Base-by-base conservation (phyloP, 2,888 invertebrate species). In the Drosophila nr. perissopoda region DNA sequence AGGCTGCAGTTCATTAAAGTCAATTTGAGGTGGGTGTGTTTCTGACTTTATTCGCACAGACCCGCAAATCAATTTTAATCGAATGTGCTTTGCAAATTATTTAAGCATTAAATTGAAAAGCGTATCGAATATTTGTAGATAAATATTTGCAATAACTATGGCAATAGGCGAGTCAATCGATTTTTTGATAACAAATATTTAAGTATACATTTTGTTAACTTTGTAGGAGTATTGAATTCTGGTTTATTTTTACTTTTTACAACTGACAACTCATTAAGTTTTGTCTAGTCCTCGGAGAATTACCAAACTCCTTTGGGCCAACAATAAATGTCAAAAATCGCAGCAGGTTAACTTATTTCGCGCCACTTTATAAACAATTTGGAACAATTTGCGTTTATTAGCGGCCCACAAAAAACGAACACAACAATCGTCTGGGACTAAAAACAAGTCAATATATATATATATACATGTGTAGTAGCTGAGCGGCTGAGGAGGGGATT, bases 331-430 rank as follows among this genome's bases (percentile, higher is more conserved):
- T 80, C 83, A 80, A 63, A 60, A 62, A 54, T 40, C 66, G 25
- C 31, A 56, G 54, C 79, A 74, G 60, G 68, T 70, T 48, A 68
- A 73, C 69, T 77, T 79, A 74, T 76, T 86, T 88, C 33, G 73
- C 64, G 74, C 82, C 79, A 78, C 79, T 90, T 86, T 86, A 76
- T 81, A 79, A 79, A 74, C 76, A 71, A 79, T 89, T 71, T 89
- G 57, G 31, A 73, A 65, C 82, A 80, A 83, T 83, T 90, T 86
- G 76, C 61, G 75, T 83, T 83, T 83, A 86, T 90, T 90, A 86
- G 76, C 81, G 58, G 46, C 64, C 53, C 73, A 76, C 70, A 80
- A 61, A 78, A 69, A 82, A 70, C 63, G 54, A 69, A 62, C 62
- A 54, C 81, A 77, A 74, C 48, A 76, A 62, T 60, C 59, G 11